Conservation (phyloP, 2,888 invertebrate genomes). For the Tupiocoris notatus region DNA sequence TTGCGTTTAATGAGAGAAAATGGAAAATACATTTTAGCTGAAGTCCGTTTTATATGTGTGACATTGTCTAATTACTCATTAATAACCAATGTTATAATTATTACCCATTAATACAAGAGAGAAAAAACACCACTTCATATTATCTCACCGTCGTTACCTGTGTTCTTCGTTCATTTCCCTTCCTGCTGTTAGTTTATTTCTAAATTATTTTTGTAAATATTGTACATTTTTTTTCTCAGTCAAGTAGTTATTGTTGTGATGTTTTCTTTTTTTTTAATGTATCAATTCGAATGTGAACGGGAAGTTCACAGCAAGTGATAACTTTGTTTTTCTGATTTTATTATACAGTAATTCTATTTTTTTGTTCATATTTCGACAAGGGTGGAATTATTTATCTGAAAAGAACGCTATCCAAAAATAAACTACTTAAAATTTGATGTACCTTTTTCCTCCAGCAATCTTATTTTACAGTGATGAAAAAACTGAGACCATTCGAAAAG, state of each 20-base stretch:
- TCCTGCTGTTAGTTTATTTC: constrained; percentile 24
- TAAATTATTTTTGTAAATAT: constrained; percentile 48
- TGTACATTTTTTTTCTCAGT: constrained; percentile 43
- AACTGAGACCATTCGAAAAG: too few relatives aligned
- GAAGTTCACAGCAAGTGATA: constrained; percentile 36
- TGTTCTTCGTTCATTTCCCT: constrained; percentile 6
- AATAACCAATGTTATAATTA: constrained; percentile 38
- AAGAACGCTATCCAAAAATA: constrained; percentile 31
- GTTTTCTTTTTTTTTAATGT: constrained; percentile 44
- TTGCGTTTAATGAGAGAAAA: constrained; percentile 13
- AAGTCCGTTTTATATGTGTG: constrained; percentile 47
- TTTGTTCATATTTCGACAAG: constrained; percentile 3
- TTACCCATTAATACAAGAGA: constrained; percentile 15
- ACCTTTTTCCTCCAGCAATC: constrained; percentile 6
- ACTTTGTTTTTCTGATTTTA: constrained; percentile 10
- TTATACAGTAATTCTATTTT: constrained; percentile 5
- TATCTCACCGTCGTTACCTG: constrained; percentile 47
- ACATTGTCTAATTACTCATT: constrained; percentile 45
- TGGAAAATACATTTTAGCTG: constrained; percentile 7
- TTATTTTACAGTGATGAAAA: too few relatives aligned
- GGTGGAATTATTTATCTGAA: constrained; percentile 29
- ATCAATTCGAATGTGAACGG: too few relatives aligned
- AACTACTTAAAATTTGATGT: constrained; percentile 38
- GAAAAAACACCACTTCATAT: constrained; percentile 24
- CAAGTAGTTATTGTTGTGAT: constrained; percentile 46